Base-by-base conservation (phyloP, 2,888 invertebrate genomes). In the Andrena minutula region DNA sequence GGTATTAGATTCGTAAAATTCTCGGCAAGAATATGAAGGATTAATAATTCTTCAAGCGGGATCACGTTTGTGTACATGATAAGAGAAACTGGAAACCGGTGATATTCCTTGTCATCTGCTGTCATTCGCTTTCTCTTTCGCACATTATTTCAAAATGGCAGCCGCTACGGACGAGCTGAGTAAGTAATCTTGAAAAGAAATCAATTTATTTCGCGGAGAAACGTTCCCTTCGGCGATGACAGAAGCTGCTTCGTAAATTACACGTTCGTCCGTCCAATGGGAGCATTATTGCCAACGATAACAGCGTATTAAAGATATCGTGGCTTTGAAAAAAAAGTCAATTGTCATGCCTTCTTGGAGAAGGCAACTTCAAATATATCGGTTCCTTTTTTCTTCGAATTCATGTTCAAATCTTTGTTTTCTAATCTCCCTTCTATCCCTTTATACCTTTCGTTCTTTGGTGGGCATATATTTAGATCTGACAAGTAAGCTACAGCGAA, bases 81-180 rank as follows among this genome's bases (percentile, higher is more conserved):
- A 49, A 20, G 6, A 56, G 23, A 23, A 47, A 64, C 28, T 65
- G 60, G 7, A 81, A 47, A 65, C 32, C 26, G 53, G 35, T 68
- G 26, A 74, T 82, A 70, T 71, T 81, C 74, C 60, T 63, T 69
- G 60, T 70, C 49, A 53, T 51, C 64, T 28, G 41, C 56, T 81
- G 66, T 82, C 82, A 76, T 72, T 82, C 64, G 71, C 76, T 88
- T 78, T 88, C 90, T 81, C 89, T 79, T 68, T 73, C 79, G 61
- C 72, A 85, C 76, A 78, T 82, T 79, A 87, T 88, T 92, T 88
- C 92, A 92, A 93, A 91, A 93, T 93, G 93, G 93, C 93, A 91
- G 92, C 92, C 80, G 91, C 93, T 86, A 92, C 93, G 75, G 93
- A 93, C 79, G 93, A 93, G 87, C 87, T 93, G 86, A 90, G 93